Percentiles rank a stretch among this genome's conserved stretches.
These are phyloP conservation scores for Meta bourneti DNA, from an alignment of 2,888 invertebrate genomes.

Conservation along the genomic window DNA sequence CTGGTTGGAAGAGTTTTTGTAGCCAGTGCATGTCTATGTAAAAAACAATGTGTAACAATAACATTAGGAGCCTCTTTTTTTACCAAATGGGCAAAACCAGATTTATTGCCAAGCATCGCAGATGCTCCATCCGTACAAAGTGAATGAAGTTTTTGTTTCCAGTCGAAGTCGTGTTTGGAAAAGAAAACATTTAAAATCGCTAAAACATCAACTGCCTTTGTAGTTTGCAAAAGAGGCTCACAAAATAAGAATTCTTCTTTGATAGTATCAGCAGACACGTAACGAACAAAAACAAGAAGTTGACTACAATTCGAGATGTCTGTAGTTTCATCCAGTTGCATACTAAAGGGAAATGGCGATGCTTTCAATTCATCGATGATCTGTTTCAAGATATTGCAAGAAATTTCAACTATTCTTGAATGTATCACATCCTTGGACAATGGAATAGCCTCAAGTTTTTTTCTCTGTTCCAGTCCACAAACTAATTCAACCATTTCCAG, in stretches of 20 bases:
- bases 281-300: slow-evolving; percentile 68
- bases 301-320: slow-evolving; percentile 58
- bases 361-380: slow-evolving; percentile 60
- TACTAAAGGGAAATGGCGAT: slow-evolving; percentile 69
- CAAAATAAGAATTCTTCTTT: slow-evolving; percentile 73
- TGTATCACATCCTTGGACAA: slow-evolving; percentile 66
- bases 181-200: slow-evolving; percentile 16
- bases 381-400: slow-evolving; percentile 67
- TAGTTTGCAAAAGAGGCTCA: slow-evolving; percentile 63
- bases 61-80: too few relatives aligned
- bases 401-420: slow-evolving; percentile 69
- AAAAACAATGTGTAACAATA: slow-evolving; percentile 3
- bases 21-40: slow-evolving; percentile 62
- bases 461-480: slow-evolving; percentile 63
- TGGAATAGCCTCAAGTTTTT: slow-evolving; percentile 72
- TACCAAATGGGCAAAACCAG: too few relatives aligned
- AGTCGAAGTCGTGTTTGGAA: too few relatives aligned
- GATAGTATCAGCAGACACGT: slow-evolving; percentile 66
- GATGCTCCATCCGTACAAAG: too few relatives aligned
- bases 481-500: slow-evolving; percentile 65
- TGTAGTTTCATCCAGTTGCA: slow-evolving; percentile 81
- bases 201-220: slow-evolving; percentile 63
- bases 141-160: too few relatives aligned
- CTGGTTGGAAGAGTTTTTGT: slow-evolving; percentile 63
- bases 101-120: too few relatives aligned